Base-by-base conservation (phyloP, 2,888 invertebrate genomes). In the Cantharis rustica region DNA sequence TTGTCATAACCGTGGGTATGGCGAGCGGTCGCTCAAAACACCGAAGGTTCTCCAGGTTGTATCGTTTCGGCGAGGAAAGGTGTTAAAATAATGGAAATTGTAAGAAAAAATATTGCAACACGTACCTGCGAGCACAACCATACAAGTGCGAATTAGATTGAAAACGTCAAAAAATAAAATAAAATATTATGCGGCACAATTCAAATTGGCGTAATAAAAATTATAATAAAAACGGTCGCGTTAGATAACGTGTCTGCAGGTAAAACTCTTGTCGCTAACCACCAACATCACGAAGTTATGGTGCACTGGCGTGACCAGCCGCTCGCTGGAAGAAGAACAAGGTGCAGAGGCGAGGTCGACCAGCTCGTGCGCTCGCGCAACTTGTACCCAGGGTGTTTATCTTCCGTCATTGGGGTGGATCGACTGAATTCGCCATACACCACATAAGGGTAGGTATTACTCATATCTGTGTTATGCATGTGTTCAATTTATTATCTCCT, bases 281-380 rank as follows among this genome's bases (percentile, higher is more conserved):
- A 71, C 77, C 69, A 75, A 75, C 72, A 71, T 74, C 72, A 72
- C 78, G 71, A 79, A 76, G 75, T 78, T 69, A 70, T 72, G 71
- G 80, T 75, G 73, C 75, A 79, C 80, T 80, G 80, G 75, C 79
- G 79, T 79, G 79, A 80, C 80, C 80, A 78, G 78, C 79, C 72
- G 77, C 77, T 79, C 74, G 80, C 79, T 78, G 77, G 74, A 77
- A 74, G 77, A 79, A 75, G 78, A 75, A 77, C 77, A 77, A 80
- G 80, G 80, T 80, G 79, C 77, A 80, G 78, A 80, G 80, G 80
- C 80, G 80, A 80, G 80, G 80, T 79, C 79, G 78, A 47, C 75
- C 72, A 69, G 80, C 78, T 78, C 74, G 77, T 79, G 80, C 80
- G 80, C 80, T 75, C 70, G 80, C 80, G 80, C 80, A 80, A 75